Percentiles rank a stretch among this genome's conserved stretches.
These are phyloP conservation scores for Xenopus laevis DNA, from an alignment of 2,113 vertebrate species.

Conservation along the genomic window DNA sequence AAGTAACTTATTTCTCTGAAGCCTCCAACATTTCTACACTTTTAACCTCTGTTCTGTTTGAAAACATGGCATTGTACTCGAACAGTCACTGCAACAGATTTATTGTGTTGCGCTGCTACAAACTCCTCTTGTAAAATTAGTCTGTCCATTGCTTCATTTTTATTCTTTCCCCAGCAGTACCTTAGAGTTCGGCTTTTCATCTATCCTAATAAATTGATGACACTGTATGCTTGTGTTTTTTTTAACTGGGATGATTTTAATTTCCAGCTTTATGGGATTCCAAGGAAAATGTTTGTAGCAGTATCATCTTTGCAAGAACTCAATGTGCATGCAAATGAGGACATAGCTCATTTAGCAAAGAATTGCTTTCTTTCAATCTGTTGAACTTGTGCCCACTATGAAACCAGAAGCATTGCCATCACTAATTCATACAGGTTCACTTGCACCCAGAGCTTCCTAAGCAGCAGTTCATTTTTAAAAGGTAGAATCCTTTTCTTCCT, in stretches of 20 bases:
- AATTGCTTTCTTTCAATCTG: slow-evolving; percentile 22
- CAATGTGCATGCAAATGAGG: slow-evolving; percentile 37
- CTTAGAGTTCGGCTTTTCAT: slow-evolving; percentile 13
- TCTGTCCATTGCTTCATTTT: slow-evolving; percentile 8
- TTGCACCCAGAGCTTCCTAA: slow-evolving; percentile 17
- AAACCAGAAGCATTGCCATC: slow-evolving; percentile 27
- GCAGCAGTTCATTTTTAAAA: slow-evolving; percentile 31
- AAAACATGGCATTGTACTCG: slow-evolving; percentile 17
- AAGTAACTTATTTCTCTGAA: slow-evolving; percentile 6
- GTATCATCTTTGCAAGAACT: slow-evolving; percentile 30
- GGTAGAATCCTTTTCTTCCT: neutral
- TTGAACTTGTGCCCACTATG: slow-evolving; percentile 34
- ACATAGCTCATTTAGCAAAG: slow-evolving; percentile 37
- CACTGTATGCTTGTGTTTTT: neutral
- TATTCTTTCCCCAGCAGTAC: slow-evolving; percentile 12
- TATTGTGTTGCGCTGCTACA: slow-evolving; percentile 4
- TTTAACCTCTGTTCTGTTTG: slow-evolving; percentile 16
- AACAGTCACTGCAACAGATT: slow-evolving; percentile 22
- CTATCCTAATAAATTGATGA: slow-evolving; percentile 6
- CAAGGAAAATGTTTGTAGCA: slow-evolving; percentile 29
- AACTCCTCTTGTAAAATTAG: neutral
- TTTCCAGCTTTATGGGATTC: slow-evolving; percentile 19
- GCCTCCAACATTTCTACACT: neutral
- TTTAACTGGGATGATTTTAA: slow-evolving; percentile 5
- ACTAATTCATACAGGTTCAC: slow-evolving; percentile 21